A percentile compares a stretch with the other conserved stretches of the same genome.
Conservation (phyloP, 2,888 invertebrate genomes). For the Pollenia griseotomentosa region DNA sequence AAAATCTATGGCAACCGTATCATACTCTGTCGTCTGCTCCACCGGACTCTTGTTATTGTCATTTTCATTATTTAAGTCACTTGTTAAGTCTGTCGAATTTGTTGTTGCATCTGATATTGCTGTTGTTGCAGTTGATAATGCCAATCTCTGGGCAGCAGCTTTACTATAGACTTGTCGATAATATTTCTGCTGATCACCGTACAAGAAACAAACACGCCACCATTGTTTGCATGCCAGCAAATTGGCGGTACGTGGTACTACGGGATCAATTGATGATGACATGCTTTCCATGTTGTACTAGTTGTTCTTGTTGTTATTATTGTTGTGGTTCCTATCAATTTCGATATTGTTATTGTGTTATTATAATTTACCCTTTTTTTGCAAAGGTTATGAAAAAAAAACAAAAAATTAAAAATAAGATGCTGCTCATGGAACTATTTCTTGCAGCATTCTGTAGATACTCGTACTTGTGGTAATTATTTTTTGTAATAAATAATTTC, state of each 20-base stretch:
- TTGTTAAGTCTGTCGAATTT: conserved; percentile 67
- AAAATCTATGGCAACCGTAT: conserved; percentile 75
- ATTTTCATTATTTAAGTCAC: conserved; percentile 73
- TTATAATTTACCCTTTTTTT: conserved; percentile 67
- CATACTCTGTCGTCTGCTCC: conserved; percentile 69
- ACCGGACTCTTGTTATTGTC: conserved; percentile 74
- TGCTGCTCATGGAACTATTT: conserved; percentile 61
- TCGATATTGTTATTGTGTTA: conserved; percentile 59
- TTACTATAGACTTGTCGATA: conserved; percentile 92
- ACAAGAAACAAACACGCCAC: conserved; percentile 96
- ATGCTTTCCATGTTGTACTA: conserved; percentile 81
- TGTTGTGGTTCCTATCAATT: conserved; percentile 35
- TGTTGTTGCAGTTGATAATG: conserved; percentile 78
- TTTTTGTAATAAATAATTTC: conserved; percentile 48
- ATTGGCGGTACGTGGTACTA: conserved; percentile 87
- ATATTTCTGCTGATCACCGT: conserved; percentile 94
- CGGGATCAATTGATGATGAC: conserved; percentile 81
- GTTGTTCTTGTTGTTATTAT: conserved; percentile 59
- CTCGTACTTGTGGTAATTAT: conserved; percentile 67
- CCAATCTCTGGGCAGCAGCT: conserved; percentile 85
- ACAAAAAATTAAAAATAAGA: conserved; percentile 12
- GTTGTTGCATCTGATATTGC: conserved; percentile 17
- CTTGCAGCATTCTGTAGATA: conserved; percentile 23
- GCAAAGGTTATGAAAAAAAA: conserved; percentile 3
- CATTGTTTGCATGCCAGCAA: conserved; percentile 93